A percentile compares a stretch with the other conserved stretches of the same genome.
Evolutionary conservation across 92 coral and sea anemone species (phyloP).

Genomic region (Blastomussa wellsi): DNA sequence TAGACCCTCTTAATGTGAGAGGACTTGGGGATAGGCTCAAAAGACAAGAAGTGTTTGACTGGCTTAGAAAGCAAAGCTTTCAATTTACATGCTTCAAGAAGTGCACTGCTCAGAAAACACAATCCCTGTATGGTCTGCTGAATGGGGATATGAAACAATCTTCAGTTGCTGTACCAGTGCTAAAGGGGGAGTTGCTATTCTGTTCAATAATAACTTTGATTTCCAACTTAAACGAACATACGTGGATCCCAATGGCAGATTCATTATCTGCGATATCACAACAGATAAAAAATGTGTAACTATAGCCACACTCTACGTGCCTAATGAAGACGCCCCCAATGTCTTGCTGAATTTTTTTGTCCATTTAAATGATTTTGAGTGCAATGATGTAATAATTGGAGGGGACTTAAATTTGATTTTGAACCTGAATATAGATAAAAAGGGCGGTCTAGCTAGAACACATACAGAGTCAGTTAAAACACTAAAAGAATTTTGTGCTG

Average conservation of each 20-base stretch:
- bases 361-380: background rate
- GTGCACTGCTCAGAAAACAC: background rate
- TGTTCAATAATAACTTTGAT: too few species aligned
- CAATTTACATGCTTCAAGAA: too few species aligned
- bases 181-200: too few species aligned
- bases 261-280: background rate
- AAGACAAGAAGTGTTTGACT: background rate
- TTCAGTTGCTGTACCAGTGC: too few species aligned
- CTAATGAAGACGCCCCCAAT: background rate
- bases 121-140: background rate
- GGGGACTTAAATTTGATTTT: too few species aligned
- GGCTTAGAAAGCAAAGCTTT: background rate
- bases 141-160: too few species aligned
- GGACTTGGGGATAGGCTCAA: background rate
- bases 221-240: too few species aligned
- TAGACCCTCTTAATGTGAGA: background rate
- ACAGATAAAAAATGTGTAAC: background rate
- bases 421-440: too few species aligned
- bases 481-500: background rate
- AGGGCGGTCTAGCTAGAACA: too few species aligned
- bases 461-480: conserved; percentile 3
- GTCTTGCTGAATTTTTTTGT: background rate
- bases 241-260: too few species aligned
- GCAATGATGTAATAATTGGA: background rate
- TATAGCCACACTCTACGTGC: background rate